Base-by-base conservation (phyloP, 2,797 vertebrate genomes). In the Thalassophryne amazonica region DNA sequence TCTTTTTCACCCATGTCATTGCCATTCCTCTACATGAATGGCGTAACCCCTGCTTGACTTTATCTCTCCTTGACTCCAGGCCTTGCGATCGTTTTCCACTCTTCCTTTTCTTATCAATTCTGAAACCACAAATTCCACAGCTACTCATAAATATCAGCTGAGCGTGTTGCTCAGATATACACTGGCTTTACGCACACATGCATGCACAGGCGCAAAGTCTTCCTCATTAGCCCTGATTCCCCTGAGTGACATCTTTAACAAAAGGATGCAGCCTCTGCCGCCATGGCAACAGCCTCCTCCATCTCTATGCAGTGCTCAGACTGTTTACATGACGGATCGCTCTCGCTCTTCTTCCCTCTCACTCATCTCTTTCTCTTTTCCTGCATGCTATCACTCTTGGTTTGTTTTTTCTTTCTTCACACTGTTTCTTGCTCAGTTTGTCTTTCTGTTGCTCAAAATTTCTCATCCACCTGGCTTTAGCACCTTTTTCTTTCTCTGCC, bases 241-340 rank as follows among this genome's bases (percentile, higher is more conserved):
- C 80, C 81, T 85, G 86, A 88, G 85, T 88, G 86, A 88, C 85
- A 88, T 86, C 78, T 84, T 84, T 88, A 88, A 88, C 86, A 88
- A 87, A 87, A 88, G 86, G 86, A 88, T 86, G 86, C 83, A 88
- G 85, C 82, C 84, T 85, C 86, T 81, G 86, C 82, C 80, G 75
- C 85, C 86, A 88, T 88, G 85, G 86, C 83, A 88, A 88, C 85
- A 86, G 85, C 85, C 85, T 87, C 82, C 81, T 86, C 84, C 82
- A 84, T 86, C 84, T 88, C 81, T 60, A 66, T 73, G 79, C 78
- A 22, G 72, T 47, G 78, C 80, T 83, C 69, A 72, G 80, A 76
- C 76, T 83, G 79, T 85, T 80, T 84, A 86, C 81, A 82, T 80
- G 78, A 86, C 84, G 78, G 69, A 75, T 81, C 29, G 84, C 83